Evolutionary conservation across 2,113 vertebrate species (phyloP).

Genomic region (Podarcis raffonei): DNA sequence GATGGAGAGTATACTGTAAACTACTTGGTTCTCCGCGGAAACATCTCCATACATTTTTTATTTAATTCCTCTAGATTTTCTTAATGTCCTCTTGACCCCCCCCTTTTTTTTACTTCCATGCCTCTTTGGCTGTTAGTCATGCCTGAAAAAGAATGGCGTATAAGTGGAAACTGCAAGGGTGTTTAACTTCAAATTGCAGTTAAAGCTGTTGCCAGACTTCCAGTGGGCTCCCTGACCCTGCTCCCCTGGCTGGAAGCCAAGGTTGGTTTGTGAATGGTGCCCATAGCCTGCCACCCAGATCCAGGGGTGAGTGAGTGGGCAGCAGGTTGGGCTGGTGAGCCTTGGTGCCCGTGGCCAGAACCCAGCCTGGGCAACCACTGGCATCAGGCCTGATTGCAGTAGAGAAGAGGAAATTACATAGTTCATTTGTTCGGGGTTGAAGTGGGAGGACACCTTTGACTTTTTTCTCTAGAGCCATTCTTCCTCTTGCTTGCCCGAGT

Average conservation of each 20-base stretch:
- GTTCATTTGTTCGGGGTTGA: not conserved
- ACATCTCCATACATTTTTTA: not conserved
- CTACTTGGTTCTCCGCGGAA: not conserved
- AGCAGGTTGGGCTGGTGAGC: too few species aligned
- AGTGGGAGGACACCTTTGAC: not conserved
- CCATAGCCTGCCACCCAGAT: too few species aligned
- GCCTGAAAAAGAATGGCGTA: not conserved
- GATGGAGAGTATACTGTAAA: not conserved
- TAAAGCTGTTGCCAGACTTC: too few species aligned
- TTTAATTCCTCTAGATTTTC: not conserved
- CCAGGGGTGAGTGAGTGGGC: too few species aligned
- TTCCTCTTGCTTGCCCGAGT: not conserved
- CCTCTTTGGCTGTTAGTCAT: not conserved
- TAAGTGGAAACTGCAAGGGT: not conserved
- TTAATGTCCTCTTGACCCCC: not conserved
- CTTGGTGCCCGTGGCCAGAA: too few species aligned
- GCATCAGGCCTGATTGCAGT: too few species aligned
- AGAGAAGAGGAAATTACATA: too few species aligned
- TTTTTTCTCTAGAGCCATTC: not conserved
- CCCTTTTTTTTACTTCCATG: not conserved
- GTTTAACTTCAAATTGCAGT: not conserved
- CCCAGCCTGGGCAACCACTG: too few species aligned
- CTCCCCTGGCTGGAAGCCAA: too few species aligned
- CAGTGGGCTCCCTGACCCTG: too few species aligned
- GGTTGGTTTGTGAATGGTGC: too few species aligned